Percentiles rank a stretch among this genome's conserved stretches.
Evolutionary conservation across 2,113 vertebrate species (phyloP).

Genomic region (Blennius ocellaris): DNA sequence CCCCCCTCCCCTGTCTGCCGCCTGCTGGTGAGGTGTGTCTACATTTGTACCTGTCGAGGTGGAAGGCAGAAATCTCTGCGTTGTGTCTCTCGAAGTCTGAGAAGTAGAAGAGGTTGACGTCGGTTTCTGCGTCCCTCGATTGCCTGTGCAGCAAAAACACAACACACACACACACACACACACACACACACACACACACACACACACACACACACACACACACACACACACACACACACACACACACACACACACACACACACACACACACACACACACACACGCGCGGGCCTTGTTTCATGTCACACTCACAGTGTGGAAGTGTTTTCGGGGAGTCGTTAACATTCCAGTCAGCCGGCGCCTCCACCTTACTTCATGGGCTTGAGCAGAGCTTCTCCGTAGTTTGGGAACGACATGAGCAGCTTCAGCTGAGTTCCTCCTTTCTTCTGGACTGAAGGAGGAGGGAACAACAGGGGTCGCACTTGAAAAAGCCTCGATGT

Average conservation of each 20-base stretch:
- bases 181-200: too few species aligned
- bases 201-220: not conserved
- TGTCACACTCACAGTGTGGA: not conserved
- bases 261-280: not conserved
- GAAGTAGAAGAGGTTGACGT: constrained; percentile 91
- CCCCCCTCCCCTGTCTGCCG: too few species aligned
- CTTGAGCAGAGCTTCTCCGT: constrained; percentile 87
- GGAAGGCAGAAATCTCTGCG: constrained; percentile 89
- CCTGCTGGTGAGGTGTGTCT: not conserved
- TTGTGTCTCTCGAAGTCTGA: constrained; percentile 93
- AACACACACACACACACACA: too few species aligned
- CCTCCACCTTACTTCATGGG: constrained; percentile 85
- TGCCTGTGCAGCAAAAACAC: constrained; percentile 76
- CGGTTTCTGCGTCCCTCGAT: constrained; percentile 86
- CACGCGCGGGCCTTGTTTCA: not conserved
- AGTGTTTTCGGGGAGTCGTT: not conserved
- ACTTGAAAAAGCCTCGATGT: not conserved
- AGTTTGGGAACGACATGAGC: constrained; percentile 82
- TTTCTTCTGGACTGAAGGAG: constrained; percentile 83
- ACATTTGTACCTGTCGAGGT: constrained; percentile 87
- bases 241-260: too few species aligned
- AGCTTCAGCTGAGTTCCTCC: constrained; percentile 88
- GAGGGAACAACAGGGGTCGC: not conserved
- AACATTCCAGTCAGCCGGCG: not conserved
- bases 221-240: too few species aligned